Evolutionary conservation across 2,113 vertebrate species (phyloP), one percentile per base, ranked within the genome.

Genomic region (Cheirogaleus medius): DNA sequence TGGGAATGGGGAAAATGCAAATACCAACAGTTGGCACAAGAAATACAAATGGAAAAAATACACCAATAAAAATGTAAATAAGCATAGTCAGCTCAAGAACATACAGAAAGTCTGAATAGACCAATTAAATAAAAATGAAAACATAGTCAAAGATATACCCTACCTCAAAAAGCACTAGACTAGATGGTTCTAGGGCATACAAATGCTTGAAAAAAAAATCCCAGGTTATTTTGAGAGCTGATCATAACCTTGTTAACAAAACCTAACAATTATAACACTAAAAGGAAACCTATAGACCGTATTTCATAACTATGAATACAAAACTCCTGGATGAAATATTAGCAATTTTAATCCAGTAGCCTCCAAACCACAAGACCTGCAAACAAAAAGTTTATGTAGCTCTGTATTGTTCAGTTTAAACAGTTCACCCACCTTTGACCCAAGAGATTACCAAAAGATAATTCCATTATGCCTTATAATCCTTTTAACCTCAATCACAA

Each of bases 291-390:
- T 54, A 52, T 37, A 86, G 39, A 44, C 32, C 54, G 13, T 76
- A 23, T 77, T 76, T 96, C 80, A 80, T 90, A 90, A 71, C 14
- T 60, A 63, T 32, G 63, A 92, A 68, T 81, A 4, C 47, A 80
- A 82, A 95, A 91, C 91, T 66, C 34, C 88, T 73, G 68, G 84
- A 73, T 81, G 34, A 95, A 94, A 90, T 77, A 52, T 34, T 83
- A 81, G n/a, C 92, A 85, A 8, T 52, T 87, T 20, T 44, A n/a
- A 80, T 63, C 15, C 23, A 27, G 29, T 44, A 73, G 12, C 42
- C 63, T 86, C 29, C 39, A 66, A 60, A 92, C 25, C 39, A 49
- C 44, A 34, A 78, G 29, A 60, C 83, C 42, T 96, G 25, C 39
- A 39, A 83, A 34, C 78, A 20, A 71, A 27, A 91, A 37, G 23